Base-by-base conservation (phyloP, 2,888 invertebrate species). In the Anorthoa munda region DNA sequence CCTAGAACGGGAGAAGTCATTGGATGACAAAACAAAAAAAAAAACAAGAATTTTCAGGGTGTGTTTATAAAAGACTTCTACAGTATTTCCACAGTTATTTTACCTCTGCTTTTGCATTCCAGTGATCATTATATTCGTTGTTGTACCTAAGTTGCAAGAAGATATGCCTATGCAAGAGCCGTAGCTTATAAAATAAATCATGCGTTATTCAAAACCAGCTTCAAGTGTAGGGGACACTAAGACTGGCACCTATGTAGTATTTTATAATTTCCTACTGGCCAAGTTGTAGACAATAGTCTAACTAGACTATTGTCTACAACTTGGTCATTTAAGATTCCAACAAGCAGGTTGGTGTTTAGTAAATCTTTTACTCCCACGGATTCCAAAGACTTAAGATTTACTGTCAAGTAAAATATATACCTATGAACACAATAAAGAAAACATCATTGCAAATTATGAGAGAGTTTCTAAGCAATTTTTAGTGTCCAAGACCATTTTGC, bases 241-340 rank as follows among this genome's bases (percentile, higher is more conserved):
- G 23, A 56, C 7, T 58, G n/a, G 17, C 4, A 11, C 39, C 39
- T 9, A 12, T 23, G 13, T 21, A 39, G 50, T 59, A 18, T 39
- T 66, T 39, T 13, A 39, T 46, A 0, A 67, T 77, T 60, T 75
- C 15, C 48, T 60, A 53, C 58, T 39, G 13, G 13, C 26, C 17
- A 23, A 23, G 48, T 50, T n/a, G n/a, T n/a, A n/a, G n/a, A n/a
- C n/a, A n/a, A n/a, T n/a, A n/a, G n/a, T n/a, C n/a, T n/a, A n/a
- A n/a, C n/a, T 45, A 31, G 11, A 21, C 1, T 26, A 48, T 45
- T 15, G 18, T 48, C 5, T 11, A 21, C 26, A 50, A 26, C 2
- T 45, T 39, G 9, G 23, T 67, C 39, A 5, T 48, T 39, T n/a
- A 59, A 13, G n/a, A 53, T 67, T 53, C 31, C 3, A 59, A 39